Evolutionary conservation across 2,888 invertebrate genomes (phyloP), one percentile per base, ranked within the genome.

Genomic region (Girardia tigrina): DNA sequence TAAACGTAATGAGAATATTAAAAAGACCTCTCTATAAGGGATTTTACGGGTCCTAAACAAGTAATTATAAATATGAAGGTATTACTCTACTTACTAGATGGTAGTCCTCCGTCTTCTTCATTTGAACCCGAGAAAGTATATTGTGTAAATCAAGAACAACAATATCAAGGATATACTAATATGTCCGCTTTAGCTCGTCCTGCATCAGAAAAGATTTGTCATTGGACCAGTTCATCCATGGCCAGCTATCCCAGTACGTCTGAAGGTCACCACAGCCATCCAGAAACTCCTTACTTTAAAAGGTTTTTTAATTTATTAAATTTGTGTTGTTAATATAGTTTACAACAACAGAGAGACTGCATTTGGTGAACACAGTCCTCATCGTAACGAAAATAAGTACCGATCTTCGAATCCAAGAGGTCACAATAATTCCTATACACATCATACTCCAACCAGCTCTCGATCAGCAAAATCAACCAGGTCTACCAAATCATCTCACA

Each of bases 121-220:
- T 12, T 12, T 56, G 56, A 56, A 56, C 56, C 56, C 4, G 56
- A 56, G n/a, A 56, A 56, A 56, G 23, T 56, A n/a, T 56, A 56
- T n/a, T 56, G 56, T 56, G 56, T 56, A 2, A 20, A 56, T 56
- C 56, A 56, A 16, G 56, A 56, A 56, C 56, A n/a, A 20, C 56
- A 56, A 16, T 56, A 20, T 56, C 56, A 56, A 20, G 56, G 56
- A 4, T 56, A 56, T 56, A n/a, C 56, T 8, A 56, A 56, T 23
- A 56, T 56, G 56, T 56, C 56, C n/a, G 56, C 56, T 56, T 56
- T 56, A 56, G 56, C 56, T 4, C 56, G 56, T n/a, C 56, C 56
- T 6, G 56, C 56, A 8, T 56, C 56, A 6, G 56, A 56, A 56
- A 56, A 56, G 23, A 56, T 56, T n/a, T 56, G 56, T 56, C 56